Evolutionary conservation across 2,888 invertebrate species (phyloP).

Genomic region (Tromatobia lineatoria): DNA sequence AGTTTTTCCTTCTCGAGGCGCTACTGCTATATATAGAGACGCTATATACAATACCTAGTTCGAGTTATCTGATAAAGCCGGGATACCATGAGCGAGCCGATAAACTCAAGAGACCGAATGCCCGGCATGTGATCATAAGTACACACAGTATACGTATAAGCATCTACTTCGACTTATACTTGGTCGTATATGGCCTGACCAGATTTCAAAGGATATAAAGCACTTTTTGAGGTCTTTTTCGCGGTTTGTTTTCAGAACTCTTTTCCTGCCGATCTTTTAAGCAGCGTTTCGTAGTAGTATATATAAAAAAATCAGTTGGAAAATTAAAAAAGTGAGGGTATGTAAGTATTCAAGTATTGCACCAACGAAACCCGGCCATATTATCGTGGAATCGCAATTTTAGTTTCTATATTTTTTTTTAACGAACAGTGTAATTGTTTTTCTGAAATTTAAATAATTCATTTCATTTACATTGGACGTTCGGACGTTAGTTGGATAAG

Average conservation of each 20-base stretch:
- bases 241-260: slow-evolving; percentile 5
- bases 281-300: no score
- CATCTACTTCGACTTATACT: slow-evolving; percentile 32
- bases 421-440: no score
- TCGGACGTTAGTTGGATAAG: no score
- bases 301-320: no score
- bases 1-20: slow-evolving; percentile 57
- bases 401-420: no score
- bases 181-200: slow-evolving; percentile 22
- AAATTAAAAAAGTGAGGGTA: no score
- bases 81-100: slow-evolving; percentile 61
- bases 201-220: slow-evolving; percentile 39
- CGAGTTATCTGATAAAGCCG: slow-evolving; percentile 65
- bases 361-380: no score
- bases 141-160: slow-evolving; percentile 37
- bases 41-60: slow-evolving; percentile 54
- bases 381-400: no score
- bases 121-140: slow-evolving; percentile 51
- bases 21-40: slow-evolving; percentile 2
- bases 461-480: no score
- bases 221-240: slow-evolving; percentile 2
- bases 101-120: slow-evolving; percentile 51
- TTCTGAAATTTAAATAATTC: no score
- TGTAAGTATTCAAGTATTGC: no score
- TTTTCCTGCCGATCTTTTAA: neutral